Base-by-base conservation (phyloP, 2,888 invertebrate genomes). In the Parthenolecanium corni region DNA sequence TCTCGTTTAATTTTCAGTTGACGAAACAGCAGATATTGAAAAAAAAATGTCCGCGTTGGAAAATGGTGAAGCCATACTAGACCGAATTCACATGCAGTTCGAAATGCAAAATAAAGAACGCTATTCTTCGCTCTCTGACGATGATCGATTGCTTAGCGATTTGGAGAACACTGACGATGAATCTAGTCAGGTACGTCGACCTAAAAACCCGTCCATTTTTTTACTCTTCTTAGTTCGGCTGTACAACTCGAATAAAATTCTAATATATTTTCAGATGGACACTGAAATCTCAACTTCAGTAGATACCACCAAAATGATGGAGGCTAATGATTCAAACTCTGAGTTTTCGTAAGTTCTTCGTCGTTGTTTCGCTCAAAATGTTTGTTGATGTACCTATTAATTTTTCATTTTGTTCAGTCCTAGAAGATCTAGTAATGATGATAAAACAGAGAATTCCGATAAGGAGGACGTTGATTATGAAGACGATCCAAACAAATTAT, bases 401-500 rank as follows among this genome's bases (percentile, higher is more conserved):
- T 31, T 31, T n/a, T n/a, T 31, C 9, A 31, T 31, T 31, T 31
- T n/a, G 5, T 31, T 31, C 46, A 44, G 46, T n/a, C 9, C 18
- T 18, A 20, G 49, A 21, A 23, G 21, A 23, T 49, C 49, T 14
- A 23, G 14, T 21, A 21, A 49, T 20, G 18, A 12, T 21, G 49
- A 49, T 20, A 20, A 42, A 21, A 18, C 54, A 11, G 54, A 49
- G 9, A 18, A 4, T 16, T n/a, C 36, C 4, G 75, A 73, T 4
- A 74, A 81, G 67, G 81, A 79, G 72, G 81, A 80, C 72, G 61
- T 31, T 36, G 84, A 84, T 74, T 88, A 88, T n/a, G 91, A 92
- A 75, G 92, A 93, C 75, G 93, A 94, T 78, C 93, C 93, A 9
- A 84, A 88, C 70, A 85, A 89, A 72, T 76, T 94, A 58, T 95